A percentile compares a stretch with the other conserved stretches of the same genome.
Evolutionary conservation across 2,888 invertebrate genomes (phyloP).

Genomic region (Sycophila texana): DNA sequence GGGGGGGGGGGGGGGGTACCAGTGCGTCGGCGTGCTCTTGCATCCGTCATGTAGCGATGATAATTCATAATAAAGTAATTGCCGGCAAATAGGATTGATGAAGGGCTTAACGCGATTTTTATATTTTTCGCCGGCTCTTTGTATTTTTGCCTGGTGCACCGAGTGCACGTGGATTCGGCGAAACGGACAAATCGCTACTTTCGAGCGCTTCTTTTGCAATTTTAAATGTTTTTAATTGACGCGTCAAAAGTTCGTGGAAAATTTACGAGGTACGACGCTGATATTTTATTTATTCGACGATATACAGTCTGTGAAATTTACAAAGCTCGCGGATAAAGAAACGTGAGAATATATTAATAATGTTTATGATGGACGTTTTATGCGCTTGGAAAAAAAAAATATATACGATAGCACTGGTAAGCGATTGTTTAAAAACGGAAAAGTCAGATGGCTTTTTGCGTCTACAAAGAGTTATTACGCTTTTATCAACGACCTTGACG

Average conservation of each 20-base stretch:
- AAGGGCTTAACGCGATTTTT: conserved; percentile 43
- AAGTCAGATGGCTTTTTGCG: conserved; percentile 41
- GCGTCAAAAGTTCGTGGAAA: no score
- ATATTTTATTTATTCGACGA: no score
- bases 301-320: no score
- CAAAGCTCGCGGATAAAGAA: no score
- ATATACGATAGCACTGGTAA: conserved; percentile 9
- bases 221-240: not conserved
- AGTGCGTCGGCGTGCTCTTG: conserved; percentile 43
- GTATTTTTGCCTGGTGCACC: not conserved
- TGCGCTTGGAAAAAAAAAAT: conserved; percentile 17
- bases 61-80: conserved; percentile 55
- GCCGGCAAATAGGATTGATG: conserved; percentile 44
- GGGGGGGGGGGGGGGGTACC: not conserved
- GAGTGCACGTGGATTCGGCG: not conserved
- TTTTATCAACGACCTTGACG: conserved; percentile 56
- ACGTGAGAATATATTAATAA: no score
- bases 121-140: conserved; percentile 20
- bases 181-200: not conserved
- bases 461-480: conserved; percentile 50
- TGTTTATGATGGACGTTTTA: not conserved
- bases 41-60: conserved; percentile 45
- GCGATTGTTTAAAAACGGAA: conserved; percentile 46
- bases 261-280: no score
- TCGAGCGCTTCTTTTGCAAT: not conserved